Percentiles rank a stretch among this genome's conserved stretches.
These are phyloP conservation scores for Sinhomidia bicolor DNA, from an alignment of 2,888 invertebrate species.

Conservation along the genomic window DNA sequence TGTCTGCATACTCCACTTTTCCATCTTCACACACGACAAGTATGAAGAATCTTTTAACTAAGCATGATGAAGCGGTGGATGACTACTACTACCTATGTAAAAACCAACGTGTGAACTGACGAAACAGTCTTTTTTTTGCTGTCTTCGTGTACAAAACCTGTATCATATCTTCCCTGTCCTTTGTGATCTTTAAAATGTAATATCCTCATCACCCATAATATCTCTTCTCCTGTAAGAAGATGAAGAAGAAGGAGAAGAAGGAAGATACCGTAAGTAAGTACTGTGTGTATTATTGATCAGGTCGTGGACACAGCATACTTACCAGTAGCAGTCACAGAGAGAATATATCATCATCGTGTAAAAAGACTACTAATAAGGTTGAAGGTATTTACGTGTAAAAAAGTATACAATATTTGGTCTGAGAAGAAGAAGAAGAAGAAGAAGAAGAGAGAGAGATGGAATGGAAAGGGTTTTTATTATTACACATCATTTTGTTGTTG, in stretches of 20 bases:
- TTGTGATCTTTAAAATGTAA: constrained; percentile 25
- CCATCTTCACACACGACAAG: too few species aligned
- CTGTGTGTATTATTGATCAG: background rate
- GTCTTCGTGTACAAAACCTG: too few species aligned
- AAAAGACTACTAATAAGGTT: constrained; percentile 7
- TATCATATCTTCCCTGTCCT: background rate
- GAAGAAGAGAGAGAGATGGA: background rate
- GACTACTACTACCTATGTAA: too few species aligned
- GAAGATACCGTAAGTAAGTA: constrained; percentile 1
- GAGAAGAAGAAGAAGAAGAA: too few species aligned
- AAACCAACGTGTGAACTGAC: too few species aligned
- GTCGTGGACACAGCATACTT: background rate
- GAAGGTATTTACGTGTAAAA: background rate
- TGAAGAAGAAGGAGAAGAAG: constrained; percentile 17
- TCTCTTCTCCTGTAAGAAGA: background rate
- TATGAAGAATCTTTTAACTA: too few species aligned
- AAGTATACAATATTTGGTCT: background rate
- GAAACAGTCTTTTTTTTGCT: too few species aligned
- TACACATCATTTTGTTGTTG: background rate
- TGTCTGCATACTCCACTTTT: too few species aligned
- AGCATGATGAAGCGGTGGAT: too few species aligned
- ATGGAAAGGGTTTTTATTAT: background rate
- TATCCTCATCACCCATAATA: background rate
- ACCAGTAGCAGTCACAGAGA: background rate
- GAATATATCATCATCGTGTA: background rate